Evolutionary conservation across 2,797 vertebrate genomes (phyloP).

Genomic region (Neosilurus mollespiculum): DNA sequence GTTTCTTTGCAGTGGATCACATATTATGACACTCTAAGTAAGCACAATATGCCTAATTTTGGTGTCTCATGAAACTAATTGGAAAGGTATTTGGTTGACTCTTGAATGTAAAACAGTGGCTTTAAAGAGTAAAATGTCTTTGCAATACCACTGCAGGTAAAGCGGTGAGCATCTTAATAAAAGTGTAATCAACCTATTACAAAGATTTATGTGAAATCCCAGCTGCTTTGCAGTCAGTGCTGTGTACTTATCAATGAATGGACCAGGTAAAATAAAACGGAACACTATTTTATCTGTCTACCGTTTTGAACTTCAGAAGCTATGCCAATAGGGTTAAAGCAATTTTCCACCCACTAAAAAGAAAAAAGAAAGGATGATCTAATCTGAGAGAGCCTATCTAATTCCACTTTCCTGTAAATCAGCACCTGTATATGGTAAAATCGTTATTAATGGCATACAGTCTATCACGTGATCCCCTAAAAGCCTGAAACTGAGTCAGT

Average conservation of each 20-base stretch:
- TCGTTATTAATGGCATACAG: constrained; percentile 51
- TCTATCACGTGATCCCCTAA: constrained; percentile 54
- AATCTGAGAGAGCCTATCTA: constrained; percentile 50
- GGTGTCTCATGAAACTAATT: not conserved
- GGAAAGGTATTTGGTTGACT: not conserved
- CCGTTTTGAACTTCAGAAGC: not conserved
- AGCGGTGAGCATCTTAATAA: not conserved
- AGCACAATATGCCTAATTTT: not conserved
- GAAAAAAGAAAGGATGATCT: constrained; percentile 44
- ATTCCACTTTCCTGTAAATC: constrained; percentile 55
- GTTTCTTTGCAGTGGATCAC: not conserved
- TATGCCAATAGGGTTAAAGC: constrained; percentile 42
- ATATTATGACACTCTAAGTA: not conserved
- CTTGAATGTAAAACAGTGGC: not conserved
- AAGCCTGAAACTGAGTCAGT: constrained; percentile 47
- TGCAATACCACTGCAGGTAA: not conserved
- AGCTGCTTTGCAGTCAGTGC: not conserved
- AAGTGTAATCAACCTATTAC: not conserved
- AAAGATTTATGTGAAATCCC: not conserved
- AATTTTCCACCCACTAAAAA: constrained; percentile 47
- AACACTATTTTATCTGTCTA: not conserved
- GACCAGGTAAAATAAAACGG: constrained; percentile 14
- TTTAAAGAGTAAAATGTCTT: not conserved
- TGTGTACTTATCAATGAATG: constrained; percentile 11
- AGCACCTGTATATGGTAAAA: constrained; percentile 52